phyloP scores from a whole-genome alignment of 2,888 invertebrate genomes.

The Amphimallon solstitiale region DNA sequence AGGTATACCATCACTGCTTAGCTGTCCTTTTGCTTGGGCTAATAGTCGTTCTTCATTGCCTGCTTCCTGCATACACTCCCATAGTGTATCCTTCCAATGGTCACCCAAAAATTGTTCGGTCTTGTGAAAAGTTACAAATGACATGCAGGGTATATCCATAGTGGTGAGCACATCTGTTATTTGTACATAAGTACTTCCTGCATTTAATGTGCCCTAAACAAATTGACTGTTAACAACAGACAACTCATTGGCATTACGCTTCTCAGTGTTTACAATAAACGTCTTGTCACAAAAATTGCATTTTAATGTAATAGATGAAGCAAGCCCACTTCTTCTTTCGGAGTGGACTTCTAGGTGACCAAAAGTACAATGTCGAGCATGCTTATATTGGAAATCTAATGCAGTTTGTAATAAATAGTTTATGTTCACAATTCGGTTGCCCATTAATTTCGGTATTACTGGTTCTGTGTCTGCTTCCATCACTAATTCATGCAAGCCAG shows the following conservation, averaged over 20 bases:
- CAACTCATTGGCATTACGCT: background rate
- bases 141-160: slow-evolving; percentile 4
- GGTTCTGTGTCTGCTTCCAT: too few species aligned
- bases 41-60: slow-evolving; percentile 19
- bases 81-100: slow-evolving; percentile 7
- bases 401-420: background rate
- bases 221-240: background rate
- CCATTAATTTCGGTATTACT: background rate
- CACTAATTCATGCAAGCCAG: too few species aligned
- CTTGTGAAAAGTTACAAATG: background rate
- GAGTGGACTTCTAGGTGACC: background rate
- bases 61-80: slow-evolving; percentile 24
- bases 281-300: background rate
- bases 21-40: background rate
- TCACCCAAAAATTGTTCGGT: slow-evolving; percentile 2
- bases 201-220: slow-evolving; percentile 23
- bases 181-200: slow-evolving; percentile 10
- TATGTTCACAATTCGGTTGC: slow-evolving; percentile 4
- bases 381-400: background rate
- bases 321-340: background rate
- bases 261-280: background rate
- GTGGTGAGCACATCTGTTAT: background rate
- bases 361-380: background rate
- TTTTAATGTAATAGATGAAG: background rate
- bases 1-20: slow-evolving; percentile 25